These are phyloP conservation scores for Antheraea mylitta DNA, from an alignment of 1,140 invertebrate species.

Conservation along the genomic window DNA sequence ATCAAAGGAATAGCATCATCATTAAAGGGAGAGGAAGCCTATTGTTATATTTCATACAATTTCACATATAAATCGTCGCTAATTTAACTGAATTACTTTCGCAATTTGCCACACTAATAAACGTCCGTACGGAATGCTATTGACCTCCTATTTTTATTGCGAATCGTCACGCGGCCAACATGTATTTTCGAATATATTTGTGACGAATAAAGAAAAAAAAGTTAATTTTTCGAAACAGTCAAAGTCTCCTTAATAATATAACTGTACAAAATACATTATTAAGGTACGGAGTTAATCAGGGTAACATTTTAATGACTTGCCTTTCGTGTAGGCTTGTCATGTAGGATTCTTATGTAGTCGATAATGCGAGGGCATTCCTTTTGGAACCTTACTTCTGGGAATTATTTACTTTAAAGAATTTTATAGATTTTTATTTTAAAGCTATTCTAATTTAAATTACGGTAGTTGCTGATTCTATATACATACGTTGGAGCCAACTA, in stretches of 20 bases:
- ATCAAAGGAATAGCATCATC: no score
- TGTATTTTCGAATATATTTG: conserved; percentile 10
- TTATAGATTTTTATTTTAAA: no score
- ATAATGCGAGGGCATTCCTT: no score
- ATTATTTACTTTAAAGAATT: no score
- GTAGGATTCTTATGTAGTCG: background rate
- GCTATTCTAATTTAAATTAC: no score
- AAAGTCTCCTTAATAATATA: background rate
- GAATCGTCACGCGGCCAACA: conserved; percentile 23
- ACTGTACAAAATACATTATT: background rate
- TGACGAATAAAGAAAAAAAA: background rate
- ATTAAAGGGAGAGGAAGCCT: background rate
- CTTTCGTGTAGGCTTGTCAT: background rate
- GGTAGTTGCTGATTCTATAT: no score
- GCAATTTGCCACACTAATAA: conserved; percentile 20
- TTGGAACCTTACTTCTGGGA: no score
- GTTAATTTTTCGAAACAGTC: background rate
- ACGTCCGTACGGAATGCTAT: conserved; percentile 17
- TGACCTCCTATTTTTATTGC: conserved; percentile 24
- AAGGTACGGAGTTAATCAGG: background rate
- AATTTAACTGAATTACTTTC: conserved; percentile 19
- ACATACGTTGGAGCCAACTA: no score
- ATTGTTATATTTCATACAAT: background rate
- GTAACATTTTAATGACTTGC: background rate
- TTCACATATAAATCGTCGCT: conserved; percentile 6